phyloP scores from a whole-genome alignment of 2,113 vertebrate species.

The Scytalopus superciliaris region DNA sequence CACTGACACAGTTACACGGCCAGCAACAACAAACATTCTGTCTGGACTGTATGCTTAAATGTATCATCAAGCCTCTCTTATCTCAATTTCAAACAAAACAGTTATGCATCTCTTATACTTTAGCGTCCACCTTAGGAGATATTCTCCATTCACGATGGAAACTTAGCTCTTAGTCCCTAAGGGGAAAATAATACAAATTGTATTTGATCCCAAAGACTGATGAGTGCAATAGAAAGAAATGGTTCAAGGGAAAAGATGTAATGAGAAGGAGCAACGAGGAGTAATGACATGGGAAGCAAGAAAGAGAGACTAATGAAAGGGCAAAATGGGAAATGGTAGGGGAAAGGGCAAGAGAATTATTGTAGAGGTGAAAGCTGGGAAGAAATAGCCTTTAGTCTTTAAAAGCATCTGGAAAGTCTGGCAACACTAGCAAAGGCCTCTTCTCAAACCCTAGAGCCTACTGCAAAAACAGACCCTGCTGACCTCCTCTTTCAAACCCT shows the following conservation, averaged over 20 bases:
- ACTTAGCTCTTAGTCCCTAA: neutral
- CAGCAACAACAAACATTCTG: neutral
- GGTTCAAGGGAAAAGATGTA: neutral
- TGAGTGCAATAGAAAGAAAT: neutral
- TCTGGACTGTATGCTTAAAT: neutral
- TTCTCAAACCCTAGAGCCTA: constrained; percentile 29
- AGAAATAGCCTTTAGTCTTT: neutral
- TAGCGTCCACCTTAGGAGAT: neutral
- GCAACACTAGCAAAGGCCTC: neutral
- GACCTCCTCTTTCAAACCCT: constrained; percentile 19
- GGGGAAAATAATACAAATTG: neutral
- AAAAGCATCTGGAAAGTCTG: constrained; percentile 1
- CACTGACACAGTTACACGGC: neutral
- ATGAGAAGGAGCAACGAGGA: neutral
- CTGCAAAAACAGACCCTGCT: constrained; percentile 40
- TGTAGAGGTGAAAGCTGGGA: neutral
- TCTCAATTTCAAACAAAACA: neutral
- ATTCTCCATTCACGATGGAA: neutral
- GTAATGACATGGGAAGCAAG: neutral
- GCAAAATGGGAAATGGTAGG: neutral
- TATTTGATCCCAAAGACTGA: neutral
- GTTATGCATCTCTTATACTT: neutral
- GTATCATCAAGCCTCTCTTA: neutral
- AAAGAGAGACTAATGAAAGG: neutral
- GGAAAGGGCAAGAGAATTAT: neutral